Conservation (phyloP, 2,797 vertebrate genomes). For the Nyctibius grandis region DNA sequence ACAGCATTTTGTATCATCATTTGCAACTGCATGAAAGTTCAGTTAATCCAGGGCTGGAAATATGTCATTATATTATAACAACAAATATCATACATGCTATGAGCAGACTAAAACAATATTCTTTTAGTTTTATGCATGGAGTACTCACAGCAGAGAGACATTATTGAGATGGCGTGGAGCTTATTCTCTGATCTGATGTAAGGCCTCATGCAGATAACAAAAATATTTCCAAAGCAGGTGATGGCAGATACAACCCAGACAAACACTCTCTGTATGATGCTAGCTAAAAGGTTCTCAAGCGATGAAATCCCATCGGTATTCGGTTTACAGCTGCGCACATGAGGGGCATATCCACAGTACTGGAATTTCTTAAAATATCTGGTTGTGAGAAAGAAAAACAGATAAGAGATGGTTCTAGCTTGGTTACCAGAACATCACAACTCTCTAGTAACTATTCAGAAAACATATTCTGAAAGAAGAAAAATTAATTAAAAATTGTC, state of each 20-base stretch:
- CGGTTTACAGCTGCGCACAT: constrained; percentile 96
- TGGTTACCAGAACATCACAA: neutral
- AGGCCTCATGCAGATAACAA: constrained; percentile 95
- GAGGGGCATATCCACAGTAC: constrained; percentile 95
- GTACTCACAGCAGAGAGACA: constrained; percentile 97
- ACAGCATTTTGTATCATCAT: neutral
- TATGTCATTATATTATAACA: neutral
- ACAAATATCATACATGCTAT: rapidly evolving
- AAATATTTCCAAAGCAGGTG: constrained; percentile 95
- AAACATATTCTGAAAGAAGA: neutral
- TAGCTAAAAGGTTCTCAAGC: constrained; percentile 93
- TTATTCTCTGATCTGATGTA: constrained; percentile 96
- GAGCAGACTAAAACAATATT: neutral
- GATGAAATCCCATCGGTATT: constrained; percentile 98
- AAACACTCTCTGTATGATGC: constrained; percentile 92
- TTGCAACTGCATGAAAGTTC: neutral
- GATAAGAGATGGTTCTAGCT: neutral
- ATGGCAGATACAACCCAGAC: constrained; percentile 95
- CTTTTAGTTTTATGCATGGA: neutral
- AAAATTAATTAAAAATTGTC: neutral
- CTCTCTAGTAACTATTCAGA: neutral
- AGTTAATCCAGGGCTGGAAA: neutral
- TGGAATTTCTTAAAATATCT: constrained; percentile 99
- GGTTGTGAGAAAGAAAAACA: neutral
- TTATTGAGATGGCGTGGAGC: constrained; percentile 92